These are phyloP conservation scores for Probosciger aterrimus DNA, from an alignment of 2,113 vertebrate genomes.

Conservation along the genomic window DNA sequence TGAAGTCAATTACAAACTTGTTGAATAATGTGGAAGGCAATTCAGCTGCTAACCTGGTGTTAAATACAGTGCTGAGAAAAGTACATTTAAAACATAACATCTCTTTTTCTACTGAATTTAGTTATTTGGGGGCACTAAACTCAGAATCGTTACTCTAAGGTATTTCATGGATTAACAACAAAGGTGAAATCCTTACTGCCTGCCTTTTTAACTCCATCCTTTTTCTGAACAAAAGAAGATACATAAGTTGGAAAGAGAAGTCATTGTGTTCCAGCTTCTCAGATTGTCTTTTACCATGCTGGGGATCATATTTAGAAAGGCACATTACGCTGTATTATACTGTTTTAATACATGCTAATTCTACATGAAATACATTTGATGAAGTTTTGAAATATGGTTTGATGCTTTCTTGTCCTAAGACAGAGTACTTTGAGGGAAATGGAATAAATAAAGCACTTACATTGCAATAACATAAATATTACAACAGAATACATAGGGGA, in stretches of 20 bases:
- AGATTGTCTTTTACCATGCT: not conserved
- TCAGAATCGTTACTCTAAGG: constrained; percentile 49
- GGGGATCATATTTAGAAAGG: not conserved
- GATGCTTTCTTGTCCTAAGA: not conserved
- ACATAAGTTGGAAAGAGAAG: not conserved
- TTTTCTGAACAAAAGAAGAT: not conserved
- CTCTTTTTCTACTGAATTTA: not conserved
- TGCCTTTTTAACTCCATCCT: not conserved
- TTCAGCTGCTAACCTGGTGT: not conserved
- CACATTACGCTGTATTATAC: not conserved
- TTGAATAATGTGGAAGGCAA: not conserved
- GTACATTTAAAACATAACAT: not conserved
- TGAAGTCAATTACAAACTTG: not conserved
- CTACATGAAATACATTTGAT: not conserved
- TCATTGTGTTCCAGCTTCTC: not conserved
- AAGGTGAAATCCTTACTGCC: not conserved
- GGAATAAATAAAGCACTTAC: not conserved
- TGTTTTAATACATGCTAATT: not conserved
- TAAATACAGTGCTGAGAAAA: not conserved
- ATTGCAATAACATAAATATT: not conserved
- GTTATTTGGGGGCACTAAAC: constrained; percentile 23
- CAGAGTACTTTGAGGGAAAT: not conserved
- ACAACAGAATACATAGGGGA: not conserved
- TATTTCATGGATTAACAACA: constrained; percentile 26
- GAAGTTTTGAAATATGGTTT: not conserved